Percentiles rank a stretch among this genome's conserved stretches.
Evolutionary conservation across 1,140 invertebrate species (phyloP).

Genomic region (Ostrea edulis): DNA sequence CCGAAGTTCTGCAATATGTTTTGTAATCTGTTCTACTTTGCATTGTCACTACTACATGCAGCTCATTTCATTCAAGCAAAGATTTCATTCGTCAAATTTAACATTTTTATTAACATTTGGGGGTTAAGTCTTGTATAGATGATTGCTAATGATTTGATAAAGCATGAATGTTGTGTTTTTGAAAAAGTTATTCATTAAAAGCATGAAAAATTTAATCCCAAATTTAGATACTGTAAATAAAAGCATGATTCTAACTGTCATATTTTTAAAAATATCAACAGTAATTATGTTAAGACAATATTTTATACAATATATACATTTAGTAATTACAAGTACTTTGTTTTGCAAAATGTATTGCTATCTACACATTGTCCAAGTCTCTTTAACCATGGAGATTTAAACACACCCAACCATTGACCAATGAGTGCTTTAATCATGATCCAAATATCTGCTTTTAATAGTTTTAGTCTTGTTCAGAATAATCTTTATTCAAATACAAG

Average conservation of each 20-base stretch:
- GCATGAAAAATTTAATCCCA: neutral
- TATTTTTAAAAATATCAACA: neutral
- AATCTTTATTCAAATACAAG: neutral
- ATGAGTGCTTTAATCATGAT: too few relatives aligned
- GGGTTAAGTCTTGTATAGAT: neutral
- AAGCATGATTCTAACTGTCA: slow-evolving; percentile 12
- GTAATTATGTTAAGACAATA: neutral
- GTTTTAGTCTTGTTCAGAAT: too few relatives aligned
- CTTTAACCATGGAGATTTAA: neutral
- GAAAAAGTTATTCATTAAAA: neutral
- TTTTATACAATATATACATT: neutral
- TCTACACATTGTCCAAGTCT: neutral
- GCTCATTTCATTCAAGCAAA: too few relatives aligned
- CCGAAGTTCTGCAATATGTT: too few relatives aligned
- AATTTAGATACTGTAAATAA: neutral
- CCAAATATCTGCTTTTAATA: too few relatives aligned
- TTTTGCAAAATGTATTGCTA: neutral
- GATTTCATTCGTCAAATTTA: too few relatives aligned
- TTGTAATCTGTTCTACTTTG: too few relatives aligned
- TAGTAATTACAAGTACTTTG: neutral
- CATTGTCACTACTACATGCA: too few relatives aligned
- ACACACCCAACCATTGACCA: neutral
- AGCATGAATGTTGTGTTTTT: neutral
- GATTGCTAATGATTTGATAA: neutral
- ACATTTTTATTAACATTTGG: too few relatives aligned